Conservation (phyloP, 2,797 vertebrate species). For the Typhlichthys subterraneus region DNA sequence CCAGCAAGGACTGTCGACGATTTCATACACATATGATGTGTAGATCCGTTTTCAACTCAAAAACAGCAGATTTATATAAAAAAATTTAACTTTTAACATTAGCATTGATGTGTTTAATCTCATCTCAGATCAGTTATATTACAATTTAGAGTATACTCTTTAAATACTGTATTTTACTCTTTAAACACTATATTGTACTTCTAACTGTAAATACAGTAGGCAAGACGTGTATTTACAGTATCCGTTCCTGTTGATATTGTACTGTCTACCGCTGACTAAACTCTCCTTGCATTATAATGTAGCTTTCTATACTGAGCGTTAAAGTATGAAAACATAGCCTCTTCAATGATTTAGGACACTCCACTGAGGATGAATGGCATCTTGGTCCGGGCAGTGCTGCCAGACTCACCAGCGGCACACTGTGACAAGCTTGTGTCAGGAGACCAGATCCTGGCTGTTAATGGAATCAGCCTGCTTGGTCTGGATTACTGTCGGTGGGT, state of each 20-base stretch:
- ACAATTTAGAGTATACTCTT: no score
- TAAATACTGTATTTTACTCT: no score
- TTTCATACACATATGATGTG: no score
- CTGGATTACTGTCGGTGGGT: conserved; percentile 73
- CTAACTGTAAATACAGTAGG: no score
- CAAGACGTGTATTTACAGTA: no score
- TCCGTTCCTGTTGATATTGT: conserved; percentile 1
- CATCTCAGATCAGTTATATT: no score
- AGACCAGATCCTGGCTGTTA: conserved; percentile 81
- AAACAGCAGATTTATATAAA: no score
- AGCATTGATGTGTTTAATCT: no score
- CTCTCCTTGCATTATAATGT: neutral
- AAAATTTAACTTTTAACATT: no score
- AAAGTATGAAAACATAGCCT: neutral
- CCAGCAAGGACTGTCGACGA: no score
- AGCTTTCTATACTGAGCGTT: neutral
- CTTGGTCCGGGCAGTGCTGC: conserved; percentile 76
- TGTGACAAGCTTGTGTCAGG: conserved; percentile 67
- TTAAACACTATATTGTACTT: no score
- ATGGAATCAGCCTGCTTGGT: conserved; percentile 75
- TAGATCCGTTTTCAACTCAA: no score
- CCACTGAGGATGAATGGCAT: conserved; percentile 68
- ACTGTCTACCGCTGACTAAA: conserved; percentile 24
- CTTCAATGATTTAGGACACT: conserved; percentile 60
- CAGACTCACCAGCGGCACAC: conserved; percentile 76